Percentiles rank a stretch among this genome's conserved stretches.
Evolutionary conservation across 2,113 vertebrate species (phyloP).

Genomic region (Taurulus bubalis): DNA sequence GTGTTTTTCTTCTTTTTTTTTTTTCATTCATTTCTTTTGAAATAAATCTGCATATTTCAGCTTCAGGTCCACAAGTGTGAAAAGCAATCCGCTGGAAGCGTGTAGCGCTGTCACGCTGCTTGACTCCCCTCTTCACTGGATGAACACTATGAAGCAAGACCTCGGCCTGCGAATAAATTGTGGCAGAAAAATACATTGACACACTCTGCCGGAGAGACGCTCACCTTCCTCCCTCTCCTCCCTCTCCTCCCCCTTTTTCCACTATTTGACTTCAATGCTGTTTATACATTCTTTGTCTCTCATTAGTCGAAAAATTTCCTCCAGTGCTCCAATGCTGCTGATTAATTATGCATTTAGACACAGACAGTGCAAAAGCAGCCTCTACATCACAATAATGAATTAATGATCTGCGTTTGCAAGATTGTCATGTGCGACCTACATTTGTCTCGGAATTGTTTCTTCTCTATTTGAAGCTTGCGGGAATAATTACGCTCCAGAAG

Average conservation of each 20-base stretch:
- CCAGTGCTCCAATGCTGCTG: constrained; percentile 40
- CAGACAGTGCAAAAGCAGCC: constrained; percentile 42
- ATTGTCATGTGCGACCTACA: constrained; percentile 57
- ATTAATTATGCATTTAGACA: constrained; percentile 72
- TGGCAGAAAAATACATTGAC: constrained; percentile 25
- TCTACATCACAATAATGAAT: constrained; percentile 61
- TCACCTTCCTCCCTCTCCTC: constrained; percentile 2
- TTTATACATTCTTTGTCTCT: constrained; percentile 53
- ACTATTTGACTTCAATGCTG: constrained; percentile 20
- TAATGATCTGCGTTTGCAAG: constrained; percentile 64
- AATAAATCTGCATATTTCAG: constrained; percentile 53
- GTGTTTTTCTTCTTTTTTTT: constrained; percentile 2
- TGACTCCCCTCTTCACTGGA: constrained; percentile 48
- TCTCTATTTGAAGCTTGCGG: constrained; percentile 32
- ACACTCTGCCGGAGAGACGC: not conserved
- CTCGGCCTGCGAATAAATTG: constrained; percentile 21
- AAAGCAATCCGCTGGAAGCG: constrained; percentile 49
- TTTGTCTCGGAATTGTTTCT: constrained; percentile 32
- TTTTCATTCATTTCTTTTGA: constrained; percentile 33
- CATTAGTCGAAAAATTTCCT: constrained; percentile 35
- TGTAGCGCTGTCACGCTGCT: constrained; percentile 58
- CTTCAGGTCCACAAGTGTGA: constrained; percentile 33
- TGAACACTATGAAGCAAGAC: constrained; percentile 34
- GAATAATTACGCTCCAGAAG: constrained; percentile 37
- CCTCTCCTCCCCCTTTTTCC: not conserved